These are phyloP conservation scores for Leucophora obtusa DNA, from an alignment of 2,888 invertebrate genomes.

Conservation along the genomic window DNA sequence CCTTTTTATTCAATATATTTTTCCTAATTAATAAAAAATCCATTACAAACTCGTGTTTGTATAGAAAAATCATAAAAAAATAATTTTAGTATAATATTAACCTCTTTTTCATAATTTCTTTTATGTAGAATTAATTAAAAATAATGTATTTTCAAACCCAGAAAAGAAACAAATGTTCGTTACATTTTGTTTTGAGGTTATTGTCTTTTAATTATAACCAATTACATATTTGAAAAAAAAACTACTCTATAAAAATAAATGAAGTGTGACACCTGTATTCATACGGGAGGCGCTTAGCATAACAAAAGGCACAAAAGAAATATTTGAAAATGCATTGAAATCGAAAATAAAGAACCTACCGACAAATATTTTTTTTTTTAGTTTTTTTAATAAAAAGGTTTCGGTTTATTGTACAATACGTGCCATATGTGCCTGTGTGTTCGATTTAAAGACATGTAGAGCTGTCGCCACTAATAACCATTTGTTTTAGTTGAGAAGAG, in stretches of 20 bases:
- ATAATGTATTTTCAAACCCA: conserved; percentile 1
- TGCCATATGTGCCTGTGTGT: conserved; percentile 29
- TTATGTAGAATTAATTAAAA: conserved; percentile 25
- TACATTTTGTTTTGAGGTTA: conserved; percentile 25
- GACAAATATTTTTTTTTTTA: conserved; percentile 17
- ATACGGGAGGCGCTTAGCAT: conserved; percentile 44
- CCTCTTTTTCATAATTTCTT: conserved; percentile 35
- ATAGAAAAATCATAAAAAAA: not conserved
- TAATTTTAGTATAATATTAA: not conserved
- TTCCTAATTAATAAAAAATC: conserved; percentile 29
- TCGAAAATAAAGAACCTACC: conserved; percentile 11
- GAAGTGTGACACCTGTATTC: conserved; percentile 60
- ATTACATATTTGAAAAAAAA: conserved; percentile 41
- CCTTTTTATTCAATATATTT: conserved; percentile 1
- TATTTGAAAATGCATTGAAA: conserved; percentile 9
- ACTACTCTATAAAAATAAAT: conserved; percentile 49
- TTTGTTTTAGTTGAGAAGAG: conserved; percentile 18
- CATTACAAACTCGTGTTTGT: conserved; percentile 2
- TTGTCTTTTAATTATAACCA: conserved; percentile 43
- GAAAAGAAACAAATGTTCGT: conserved; percentile 8
- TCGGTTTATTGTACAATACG: conserved; percentile 6
- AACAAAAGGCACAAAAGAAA: conserved; percentile 6
- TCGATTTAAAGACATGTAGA: conserved; percentile 52
- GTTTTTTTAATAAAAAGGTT: conserved; percentile 30
- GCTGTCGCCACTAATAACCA: conserved; percentile 62